Evolutionary conservation across 1,140 invertebrate genomes (phyloP).

Genomic region (Meloidogyne chitwoodi): DNA sequence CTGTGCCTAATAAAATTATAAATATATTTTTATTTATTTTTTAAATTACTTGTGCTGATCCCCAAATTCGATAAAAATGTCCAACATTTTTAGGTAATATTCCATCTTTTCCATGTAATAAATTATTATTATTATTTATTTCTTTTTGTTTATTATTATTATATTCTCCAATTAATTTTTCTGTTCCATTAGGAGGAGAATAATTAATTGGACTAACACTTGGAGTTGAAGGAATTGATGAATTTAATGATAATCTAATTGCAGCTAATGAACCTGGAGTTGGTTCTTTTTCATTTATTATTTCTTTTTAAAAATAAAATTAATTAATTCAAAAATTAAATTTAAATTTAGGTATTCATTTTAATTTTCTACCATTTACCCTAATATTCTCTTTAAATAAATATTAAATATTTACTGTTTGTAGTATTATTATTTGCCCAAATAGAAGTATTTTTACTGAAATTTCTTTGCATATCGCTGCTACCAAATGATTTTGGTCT

Average conservation of each 20-base stretch:
- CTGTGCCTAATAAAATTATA: neutral
- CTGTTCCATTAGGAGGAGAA: neutral
- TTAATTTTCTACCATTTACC: neutral
- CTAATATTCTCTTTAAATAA: neutral
- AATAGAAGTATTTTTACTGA: neutral
- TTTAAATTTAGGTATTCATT: too few relatives aligned
- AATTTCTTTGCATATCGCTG: neutral
- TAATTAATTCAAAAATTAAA: too few relatives aligned
- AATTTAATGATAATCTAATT: conserved; percentile 13
- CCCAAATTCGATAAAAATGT: conserved; percentile 19
- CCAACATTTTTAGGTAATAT: conserved; percentile 15
- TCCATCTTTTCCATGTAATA: neutral
- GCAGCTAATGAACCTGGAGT: conserved; percentile 5
- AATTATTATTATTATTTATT: neutral
- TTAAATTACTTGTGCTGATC: conserved; percentile 1
- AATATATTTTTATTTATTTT: neutral
- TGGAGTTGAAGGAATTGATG: conserved; percentile 6
- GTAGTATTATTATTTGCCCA: neutral
- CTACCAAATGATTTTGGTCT: neutral
- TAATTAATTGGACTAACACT: neutral
- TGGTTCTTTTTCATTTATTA: neutral
- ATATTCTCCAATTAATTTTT: neutral
- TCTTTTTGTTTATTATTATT: neutral
- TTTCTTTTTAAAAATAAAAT: too few relatives aligned
- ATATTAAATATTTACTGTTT: neutral